Conservation (phyloP, 2,888 invertebrate species). For the Phyllotreta striolata region DNA sequence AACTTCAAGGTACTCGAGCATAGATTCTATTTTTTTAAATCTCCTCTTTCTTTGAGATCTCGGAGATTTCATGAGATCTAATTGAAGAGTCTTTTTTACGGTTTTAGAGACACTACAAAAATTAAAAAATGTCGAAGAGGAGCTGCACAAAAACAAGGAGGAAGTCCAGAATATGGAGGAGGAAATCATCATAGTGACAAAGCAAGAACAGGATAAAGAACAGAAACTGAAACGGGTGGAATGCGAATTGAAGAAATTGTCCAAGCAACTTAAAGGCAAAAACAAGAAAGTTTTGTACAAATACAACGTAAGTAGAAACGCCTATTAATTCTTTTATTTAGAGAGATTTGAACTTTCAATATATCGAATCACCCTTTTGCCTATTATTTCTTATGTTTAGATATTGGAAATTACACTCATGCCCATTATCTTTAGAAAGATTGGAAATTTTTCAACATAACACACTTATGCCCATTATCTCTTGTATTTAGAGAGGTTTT, state of each 20-base stretch:
- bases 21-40: no score
- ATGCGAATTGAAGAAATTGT: constrained; percentile 58
- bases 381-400: not conserved
- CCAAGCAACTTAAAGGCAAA: constrained; percentile 58
- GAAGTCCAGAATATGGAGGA: constrained; percentile 46
- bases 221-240: constrained; percentile 63
- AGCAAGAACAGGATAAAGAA: constrained; percentile 52
- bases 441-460: no score
- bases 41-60: no score
- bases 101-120: constrained; percentile 35
- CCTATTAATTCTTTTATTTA: not conserved
- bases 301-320: constrained; percentile 51
- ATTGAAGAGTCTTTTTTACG: not conserved
- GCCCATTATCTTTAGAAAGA: no score
- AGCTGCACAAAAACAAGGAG: constrained; percentile 41
- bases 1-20: constrained; percentile 42
- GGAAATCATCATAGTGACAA: constrained; percentile 47
- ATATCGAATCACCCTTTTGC: not conserved
- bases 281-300: constrained; percentile 45
- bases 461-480: constrained; percentile 2
- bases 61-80: no score
- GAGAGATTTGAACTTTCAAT: not conserved
- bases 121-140: constrained; percentile 28
- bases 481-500: not conserved
- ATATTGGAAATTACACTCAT: no score